Evolutionary conservation across 2,797 vertebrate species (phyloP).

Genomic region (Lates japonicus): DNA sequence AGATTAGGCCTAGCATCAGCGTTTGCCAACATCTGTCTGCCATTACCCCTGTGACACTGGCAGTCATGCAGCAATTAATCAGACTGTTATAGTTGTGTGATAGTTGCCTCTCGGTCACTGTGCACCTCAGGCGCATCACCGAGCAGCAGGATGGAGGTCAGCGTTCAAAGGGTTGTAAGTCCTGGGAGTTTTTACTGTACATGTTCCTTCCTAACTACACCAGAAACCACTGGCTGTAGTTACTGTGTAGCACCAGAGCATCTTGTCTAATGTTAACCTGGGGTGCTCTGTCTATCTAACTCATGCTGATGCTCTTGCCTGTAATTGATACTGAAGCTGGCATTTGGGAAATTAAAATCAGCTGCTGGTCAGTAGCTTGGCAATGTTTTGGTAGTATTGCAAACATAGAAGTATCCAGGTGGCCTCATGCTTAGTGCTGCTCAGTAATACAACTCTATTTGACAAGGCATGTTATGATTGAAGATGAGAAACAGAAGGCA

Average conservation of each 20-base stretch:
- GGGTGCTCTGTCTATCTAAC: not conserved
- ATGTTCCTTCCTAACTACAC: not conserved
- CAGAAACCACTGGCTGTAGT: slow-evolving; percentile 21
- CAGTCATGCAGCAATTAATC: slow-evolving; percentile 75
- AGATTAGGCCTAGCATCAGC: slow-evolving; percentile 68
- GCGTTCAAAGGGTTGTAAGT: slow-evolving; percentile 39
- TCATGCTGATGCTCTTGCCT: not conserved
- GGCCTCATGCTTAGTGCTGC: not conserved
- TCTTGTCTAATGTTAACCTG: slow-evolving; percentile 23
- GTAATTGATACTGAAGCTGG: not conserved
- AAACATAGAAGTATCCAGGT: slow-evolving; percentile 17
- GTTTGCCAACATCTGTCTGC: slow-evolving; percentile 79
- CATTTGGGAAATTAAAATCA: slow-evolving; percentile 6
- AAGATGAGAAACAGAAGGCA: not conserved
- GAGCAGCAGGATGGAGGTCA: slow-evolving; percentile 48
- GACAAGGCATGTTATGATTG: not conserved
- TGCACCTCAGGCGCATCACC: slow-evolving; percentile 57
- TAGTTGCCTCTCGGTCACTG: slow-evolving; percentile 54
- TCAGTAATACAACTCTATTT: not conserved
- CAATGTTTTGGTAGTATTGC: not conserved
- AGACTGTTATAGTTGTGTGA: slow-evolving; percentile 40
- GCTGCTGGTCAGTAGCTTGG: not conserved
- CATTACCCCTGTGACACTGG: slow-evolving; percentile 69
- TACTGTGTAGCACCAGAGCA: not conserved
- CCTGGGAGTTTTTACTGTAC: slow-evolving; percentile 35